Evolutionary conservation across 2,113 vertebrate species (phyloP), one percentile per base, ranked within the genome.

Genomic region (Tringa solitaria): DNA sequence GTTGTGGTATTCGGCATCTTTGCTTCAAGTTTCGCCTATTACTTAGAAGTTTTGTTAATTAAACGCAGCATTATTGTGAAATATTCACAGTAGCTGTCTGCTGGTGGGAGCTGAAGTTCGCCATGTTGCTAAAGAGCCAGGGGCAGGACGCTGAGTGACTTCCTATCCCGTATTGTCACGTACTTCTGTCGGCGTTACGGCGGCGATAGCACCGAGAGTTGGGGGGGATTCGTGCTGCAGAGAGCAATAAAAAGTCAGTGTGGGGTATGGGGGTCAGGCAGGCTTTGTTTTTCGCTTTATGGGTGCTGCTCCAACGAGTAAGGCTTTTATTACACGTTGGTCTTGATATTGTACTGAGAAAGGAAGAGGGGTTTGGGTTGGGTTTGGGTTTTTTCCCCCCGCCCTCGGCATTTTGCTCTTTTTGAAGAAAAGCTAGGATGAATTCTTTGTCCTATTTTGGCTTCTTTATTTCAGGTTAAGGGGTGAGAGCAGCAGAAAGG

Each of bases 1-100:
- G 15, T 77, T 18, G 0, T 21, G 5, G 14, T 1, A 1, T 26
- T 65, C 0, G 2, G 41, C 51, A 2, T 21, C 30, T 61, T n/a
- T 24, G 30, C 35, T n/a, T 84, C 7, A 17, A 57, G 33, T 43
- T 89, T 53, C 35, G 6, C 39, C 60, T 24, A 5, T 53, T 56
- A 18, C 79, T 30, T 64, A 4, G 27, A 2, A 18, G 2, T 82
- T 89, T 32, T 48, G 35, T 19, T 35, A 3, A 33, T 73, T 35
- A 43, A 12, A 30, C 33, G 2, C 48, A 2, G 15, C 1, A 0
- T 51, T 61, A 18, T 53, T 48, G 81, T 45, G 89, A 7, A 77
- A 18, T 41, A 8, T 3, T 61, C 12, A 2, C 9, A 2, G 28
- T 12, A 2, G 35, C 76, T 48, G 16, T 23, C 16, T n/a, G 26